phyloP scores from a whole-genome alignment of 2,113 vertebrate genomes.

The Danionella cerebrum region DNA sequence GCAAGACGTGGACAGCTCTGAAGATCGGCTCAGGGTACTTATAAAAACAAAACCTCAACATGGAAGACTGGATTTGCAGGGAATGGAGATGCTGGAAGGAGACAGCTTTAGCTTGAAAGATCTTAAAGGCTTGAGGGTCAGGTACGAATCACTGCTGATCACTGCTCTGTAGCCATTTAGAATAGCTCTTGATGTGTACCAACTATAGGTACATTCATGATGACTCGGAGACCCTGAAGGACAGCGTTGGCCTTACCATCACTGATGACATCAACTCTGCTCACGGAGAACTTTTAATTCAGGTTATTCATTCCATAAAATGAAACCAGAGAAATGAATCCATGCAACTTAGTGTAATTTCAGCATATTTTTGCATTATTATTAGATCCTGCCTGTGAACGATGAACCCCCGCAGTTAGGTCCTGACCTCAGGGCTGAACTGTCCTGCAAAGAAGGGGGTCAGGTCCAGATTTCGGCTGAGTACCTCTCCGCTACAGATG shows the following conservation, averaged over 20 bases:
- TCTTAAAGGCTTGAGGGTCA: constrained; percentile 52
- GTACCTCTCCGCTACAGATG: constrained; percentile 58
- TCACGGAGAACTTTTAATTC: constrained; percentile 64
- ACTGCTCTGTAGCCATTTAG: too few species aligned
- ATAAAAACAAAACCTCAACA: constrained; percentile 42
- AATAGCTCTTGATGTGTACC: too few species aligned
- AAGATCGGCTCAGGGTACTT: constrained; percentile 51
- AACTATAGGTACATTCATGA: constrained; percentile 76
- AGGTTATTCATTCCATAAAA: constrained; percentile 52
- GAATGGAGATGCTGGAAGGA: constrained; percentile 42
- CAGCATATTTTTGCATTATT: not conserved
- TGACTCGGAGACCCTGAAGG: constrained; percentile 78
- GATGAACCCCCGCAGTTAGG: constrained; percentile 56
- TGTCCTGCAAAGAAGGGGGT: constrained; percentile 52
- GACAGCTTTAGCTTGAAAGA: constrained; percentile 53
- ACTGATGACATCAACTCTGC: constrained; percentile 79
- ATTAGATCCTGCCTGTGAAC: constrained; percentile 53
- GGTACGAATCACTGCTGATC: too few species aligned
- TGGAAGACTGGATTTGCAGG: constrained; percentile 51
- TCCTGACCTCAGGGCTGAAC: constrained; percentile 39
- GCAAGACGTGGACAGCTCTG: constrained; percentile 57
- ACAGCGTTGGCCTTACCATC: constrained; percentile 69
- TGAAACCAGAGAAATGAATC: not conserved
- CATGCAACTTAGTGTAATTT: not conserved
- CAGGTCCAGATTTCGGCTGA: constrained; percentile 52